Conservation (phyloP, 2,797 vertebrate species). For the Dallia pectoralis region DNA sequence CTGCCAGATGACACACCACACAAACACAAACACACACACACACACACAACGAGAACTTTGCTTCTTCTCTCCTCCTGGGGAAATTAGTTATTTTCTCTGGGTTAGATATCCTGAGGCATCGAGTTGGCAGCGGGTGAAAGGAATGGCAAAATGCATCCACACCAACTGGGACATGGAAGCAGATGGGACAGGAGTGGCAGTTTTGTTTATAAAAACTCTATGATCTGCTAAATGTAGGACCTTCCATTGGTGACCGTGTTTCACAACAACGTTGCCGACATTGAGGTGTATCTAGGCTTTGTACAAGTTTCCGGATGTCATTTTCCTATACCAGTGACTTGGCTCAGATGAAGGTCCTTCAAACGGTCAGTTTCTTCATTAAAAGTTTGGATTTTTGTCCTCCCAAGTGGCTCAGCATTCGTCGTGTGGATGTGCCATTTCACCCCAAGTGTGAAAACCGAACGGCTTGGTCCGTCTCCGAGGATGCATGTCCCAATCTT, state of each 20-base stretch:
- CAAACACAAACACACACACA: conserved; percentile 38
- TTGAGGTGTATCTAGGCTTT: too few species aligned
- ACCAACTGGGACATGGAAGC: conserved; percentile 80
- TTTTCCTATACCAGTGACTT: too few species aligned
- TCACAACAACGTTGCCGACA: too few species aligned
- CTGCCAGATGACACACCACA: conserved; percentile 28
- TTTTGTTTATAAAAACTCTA: conserved; percentile 71
- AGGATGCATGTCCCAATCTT: too few species aligned
- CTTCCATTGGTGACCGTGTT: too few species aligned
- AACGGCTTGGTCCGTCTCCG: too few species aligned
- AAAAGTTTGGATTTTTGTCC: background rate
- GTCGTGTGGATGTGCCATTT: too few species aligned
- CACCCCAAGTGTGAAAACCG: too few species aligned
- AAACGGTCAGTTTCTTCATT: background rate
- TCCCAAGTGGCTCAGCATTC: background rate
- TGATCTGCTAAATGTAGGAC: too few species aligned
- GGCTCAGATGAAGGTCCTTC: too few species aligned
- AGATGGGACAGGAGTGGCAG: conserved; percentile 81
- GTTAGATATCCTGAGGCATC: conserved; percentile 81
- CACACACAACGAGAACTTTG: conserved; percentile 65
- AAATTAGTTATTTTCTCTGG: conserved; percentile 82
- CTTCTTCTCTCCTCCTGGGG: conserved; percentile 71
- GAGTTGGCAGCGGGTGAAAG: conserved; percentile 80
- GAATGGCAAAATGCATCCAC: conserved; percentile 78
- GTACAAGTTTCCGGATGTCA: too few species aligned